Evolutionary conservation across 2,797 vertebrate species (phyloP).

Genomic region (Lerista edwardsae): DNA sequence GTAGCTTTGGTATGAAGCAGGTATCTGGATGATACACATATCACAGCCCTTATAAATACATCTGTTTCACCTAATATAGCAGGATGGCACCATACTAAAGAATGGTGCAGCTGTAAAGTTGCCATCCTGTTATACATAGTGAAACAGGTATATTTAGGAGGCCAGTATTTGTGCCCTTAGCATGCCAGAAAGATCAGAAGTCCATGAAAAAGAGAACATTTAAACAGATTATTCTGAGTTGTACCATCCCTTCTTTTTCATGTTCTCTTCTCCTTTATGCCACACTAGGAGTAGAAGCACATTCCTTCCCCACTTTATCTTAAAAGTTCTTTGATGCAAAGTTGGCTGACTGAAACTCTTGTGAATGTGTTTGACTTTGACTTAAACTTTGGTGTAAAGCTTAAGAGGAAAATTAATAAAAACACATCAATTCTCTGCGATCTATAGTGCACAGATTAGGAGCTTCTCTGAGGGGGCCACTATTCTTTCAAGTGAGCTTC

Average conservation of each 20-base stretch:
- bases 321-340: conserved; percentile 37
- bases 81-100: accelerated
- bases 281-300: neutral
- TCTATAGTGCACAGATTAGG: conserved; percentile 32
- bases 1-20: neutral
- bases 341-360: conserved; percentile 33
- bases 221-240: conserved; percentile 12
- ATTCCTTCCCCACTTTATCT: neutral
- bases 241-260: conserved; percentile 17
- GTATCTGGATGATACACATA: neutral
- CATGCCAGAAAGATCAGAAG: neutral
- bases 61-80: neutral
- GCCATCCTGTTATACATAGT: too few species aligned
- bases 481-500: conserved; percentile 48
- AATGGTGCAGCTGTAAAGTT: neutral
- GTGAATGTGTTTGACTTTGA: conserved; percentile 42
- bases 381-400: conserved; percentile 25
- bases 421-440: neutral
- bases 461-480: conserved; percentile 30
- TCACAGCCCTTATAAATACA: neutral
- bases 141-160: too few species aligned
- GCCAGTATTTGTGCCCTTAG: neutral
- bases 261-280: neutral
- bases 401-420: conserved; percentile 33
- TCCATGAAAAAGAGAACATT: neutral